phyloP scores from a whole-genome alignment of 2,797 vertebrate species.

The Simalia tracyae region DNA sequence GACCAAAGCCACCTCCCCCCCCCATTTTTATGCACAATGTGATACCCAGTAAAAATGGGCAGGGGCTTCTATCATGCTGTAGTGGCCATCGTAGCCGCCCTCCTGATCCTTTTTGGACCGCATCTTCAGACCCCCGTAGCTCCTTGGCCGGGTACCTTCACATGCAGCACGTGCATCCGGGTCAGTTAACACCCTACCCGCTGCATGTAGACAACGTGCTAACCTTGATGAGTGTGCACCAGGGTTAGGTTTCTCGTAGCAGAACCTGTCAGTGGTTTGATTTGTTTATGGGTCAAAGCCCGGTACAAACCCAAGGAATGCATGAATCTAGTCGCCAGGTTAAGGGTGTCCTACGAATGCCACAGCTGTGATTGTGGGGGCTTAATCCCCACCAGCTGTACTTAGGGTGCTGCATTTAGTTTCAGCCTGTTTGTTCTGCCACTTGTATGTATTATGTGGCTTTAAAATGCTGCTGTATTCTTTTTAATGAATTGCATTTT shows the following conservation, averaged over 20 bases:
- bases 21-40: background rate
- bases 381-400: background rate
- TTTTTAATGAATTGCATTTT: background rate
- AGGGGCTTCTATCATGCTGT: background rate
- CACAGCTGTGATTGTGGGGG: background rate
- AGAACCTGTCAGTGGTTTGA: no score
- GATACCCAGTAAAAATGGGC: background rate
- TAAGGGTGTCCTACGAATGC: background rate
- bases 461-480: background rate
- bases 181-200: no score
- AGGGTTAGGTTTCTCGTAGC: no score
- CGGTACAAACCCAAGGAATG: background rate
- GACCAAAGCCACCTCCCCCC: background rate
- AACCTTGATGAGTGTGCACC: no score
- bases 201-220: no score
- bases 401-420: background rate
- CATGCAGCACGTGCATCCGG: no score
- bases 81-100: no score
- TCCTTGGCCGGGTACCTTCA: background rate
- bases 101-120: background rate
- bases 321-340: background rate
- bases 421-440: background rate
- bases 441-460: background rate
- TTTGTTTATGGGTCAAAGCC: no score
- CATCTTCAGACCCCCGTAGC: background rate